These are phyloP conservation scores for Mormyrops attenuatus DNA, from an alignment of 2,797 vertebrate genomes.

Conservation along the genomic window DNA sequence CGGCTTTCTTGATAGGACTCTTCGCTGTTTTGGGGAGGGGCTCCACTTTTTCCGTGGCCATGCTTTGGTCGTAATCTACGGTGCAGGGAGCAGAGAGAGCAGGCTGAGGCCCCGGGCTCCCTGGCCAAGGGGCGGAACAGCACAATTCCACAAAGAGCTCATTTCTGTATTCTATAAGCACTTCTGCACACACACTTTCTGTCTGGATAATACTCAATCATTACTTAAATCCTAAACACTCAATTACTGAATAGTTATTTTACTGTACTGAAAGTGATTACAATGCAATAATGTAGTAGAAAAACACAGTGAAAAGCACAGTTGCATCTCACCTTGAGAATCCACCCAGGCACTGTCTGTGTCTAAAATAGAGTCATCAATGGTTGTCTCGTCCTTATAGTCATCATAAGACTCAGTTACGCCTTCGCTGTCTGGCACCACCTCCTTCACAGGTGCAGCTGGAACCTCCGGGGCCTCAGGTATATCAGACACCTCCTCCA, in stretches of 20 bases:
- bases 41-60: constrained; percentile 85
- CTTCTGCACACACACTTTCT: neutral
- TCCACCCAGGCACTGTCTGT: constrained; percentile 95
- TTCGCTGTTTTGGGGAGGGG: constrained; percentile 55
- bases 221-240: neutral
- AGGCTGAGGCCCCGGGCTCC: neutral
- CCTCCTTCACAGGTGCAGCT: constrained; percentile 60
- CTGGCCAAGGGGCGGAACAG: neutral
- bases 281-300: neutral
- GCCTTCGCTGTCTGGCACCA: constrained; percentile 69
- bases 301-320: neutral
- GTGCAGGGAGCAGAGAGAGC: constrained; percentile 20
- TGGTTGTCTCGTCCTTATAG: constrained; percentile 92
- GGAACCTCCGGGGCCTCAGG: constrained; percentile 56
- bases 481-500: constrained; percentile 56
- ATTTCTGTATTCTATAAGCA: neutral
- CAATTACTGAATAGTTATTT: neutral
- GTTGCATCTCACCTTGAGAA: constrained; percentile 82
- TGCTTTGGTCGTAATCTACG: constrained; percentile 93
- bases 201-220: neutral
- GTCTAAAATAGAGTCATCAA: constrained; percentile 95
- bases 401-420: constrained; percentile 84
- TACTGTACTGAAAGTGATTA: neutral
- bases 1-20: constrained; percentile 73
- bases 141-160: neutral